Evolutionary conservation across 2,797 vertebrate genomes (phyloP).

Genomic region (Acropternis orthonyx): DNA sequence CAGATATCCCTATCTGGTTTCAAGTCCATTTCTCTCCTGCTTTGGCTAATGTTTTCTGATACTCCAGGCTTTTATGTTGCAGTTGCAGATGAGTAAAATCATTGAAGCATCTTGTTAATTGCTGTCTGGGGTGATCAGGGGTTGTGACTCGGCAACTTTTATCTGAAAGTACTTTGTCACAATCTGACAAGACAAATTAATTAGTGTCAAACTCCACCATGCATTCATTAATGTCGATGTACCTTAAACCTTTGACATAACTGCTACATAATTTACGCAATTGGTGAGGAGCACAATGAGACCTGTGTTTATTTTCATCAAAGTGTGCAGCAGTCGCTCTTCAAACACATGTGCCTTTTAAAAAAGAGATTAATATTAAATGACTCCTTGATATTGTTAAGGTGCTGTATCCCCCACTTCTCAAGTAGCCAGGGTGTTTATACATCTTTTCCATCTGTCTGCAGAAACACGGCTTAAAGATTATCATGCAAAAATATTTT

Average conservation of each 20-base stretch:
- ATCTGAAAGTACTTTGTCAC: slow-evolving; percentile 4
- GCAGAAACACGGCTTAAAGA: not conserved
- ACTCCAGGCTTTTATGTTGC: not conserved
- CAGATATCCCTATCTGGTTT: not conserved
- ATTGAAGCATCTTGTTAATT: slow-evolving; percentile 13
- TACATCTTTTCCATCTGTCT: not conserved
- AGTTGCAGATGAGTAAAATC: not conserved
- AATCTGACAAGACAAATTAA: slow-evolving; percentile 37
- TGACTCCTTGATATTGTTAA: not conserved
- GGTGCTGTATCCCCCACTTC: not conserved
- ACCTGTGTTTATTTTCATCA: not conserved
- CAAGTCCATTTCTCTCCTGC: not conserved
- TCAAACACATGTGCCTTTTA: not conserved
- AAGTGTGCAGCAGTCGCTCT: not conserved
- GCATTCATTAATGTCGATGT: not conserved
- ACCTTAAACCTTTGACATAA: not conserved
- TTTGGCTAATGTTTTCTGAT: not conserved
- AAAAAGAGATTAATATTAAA: not conserved
- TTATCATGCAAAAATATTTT: not conserved
- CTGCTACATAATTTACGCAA: not conserved
- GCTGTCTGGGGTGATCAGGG: not conserved
- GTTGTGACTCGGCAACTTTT: not conserved
- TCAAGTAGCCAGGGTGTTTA: not conserved
- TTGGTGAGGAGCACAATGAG: not conserved
- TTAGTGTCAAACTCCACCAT: not conserved